A percentile compares a stretch with the other conserved stretches of the same genome.
These are phyloP conservation scores for Mizuhopecten yessoensis DNA, from an alignment of 1,140 invertebrate genomes.

Conservation along the genomic window DNA sequence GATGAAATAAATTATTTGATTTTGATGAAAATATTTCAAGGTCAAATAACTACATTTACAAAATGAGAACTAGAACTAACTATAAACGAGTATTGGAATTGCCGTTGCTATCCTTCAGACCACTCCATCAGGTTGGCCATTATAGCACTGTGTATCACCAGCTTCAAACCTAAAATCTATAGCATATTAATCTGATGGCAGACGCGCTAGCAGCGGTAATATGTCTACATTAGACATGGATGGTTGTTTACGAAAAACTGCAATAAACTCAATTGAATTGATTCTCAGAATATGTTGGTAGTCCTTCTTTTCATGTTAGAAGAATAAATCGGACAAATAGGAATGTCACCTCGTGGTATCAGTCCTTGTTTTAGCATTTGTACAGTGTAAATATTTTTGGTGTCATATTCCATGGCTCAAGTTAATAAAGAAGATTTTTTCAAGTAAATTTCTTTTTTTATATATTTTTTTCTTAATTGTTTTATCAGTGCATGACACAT, in stretches of 20 bases:
- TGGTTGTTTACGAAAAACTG: neutral
- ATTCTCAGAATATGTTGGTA: neutral
- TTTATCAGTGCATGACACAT: too few relatives aligned
- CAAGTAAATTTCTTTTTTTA: constrained; percentile 47
- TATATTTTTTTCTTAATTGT: too few relatives aligned
- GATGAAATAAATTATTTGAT: too few relatives aligned
- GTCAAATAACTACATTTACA: too few relatives aligned
- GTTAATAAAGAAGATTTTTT: neutral
- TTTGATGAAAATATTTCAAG: too few relatives aligned
- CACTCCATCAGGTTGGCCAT: too few relatives aligned
- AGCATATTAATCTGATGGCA: neutral
- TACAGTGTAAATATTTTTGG: neutral
- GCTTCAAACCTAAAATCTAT: neutral
- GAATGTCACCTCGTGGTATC: neutral
- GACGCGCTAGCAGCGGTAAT: neutral
- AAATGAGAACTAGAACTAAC: too few relatives aligned
- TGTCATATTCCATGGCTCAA: neutral
- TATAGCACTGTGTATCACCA: neutral
- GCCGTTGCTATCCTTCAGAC: too few relatives aligned
- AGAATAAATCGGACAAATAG: too few relatives aligned
- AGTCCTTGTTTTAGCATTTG: neutral
- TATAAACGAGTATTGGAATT: too few relatives aligned
- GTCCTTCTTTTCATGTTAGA: too few relatives aligned
- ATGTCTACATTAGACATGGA: neutral
- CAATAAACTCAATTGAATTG: neutral